A percentile compares a stretch with the other conserved stretches of the same genome.
These are phyloP conservation scores for Phyllotreta striolata DNA, from an alignment of 2,888 invertebrate species.

Conservation along the genomic window DNA sequence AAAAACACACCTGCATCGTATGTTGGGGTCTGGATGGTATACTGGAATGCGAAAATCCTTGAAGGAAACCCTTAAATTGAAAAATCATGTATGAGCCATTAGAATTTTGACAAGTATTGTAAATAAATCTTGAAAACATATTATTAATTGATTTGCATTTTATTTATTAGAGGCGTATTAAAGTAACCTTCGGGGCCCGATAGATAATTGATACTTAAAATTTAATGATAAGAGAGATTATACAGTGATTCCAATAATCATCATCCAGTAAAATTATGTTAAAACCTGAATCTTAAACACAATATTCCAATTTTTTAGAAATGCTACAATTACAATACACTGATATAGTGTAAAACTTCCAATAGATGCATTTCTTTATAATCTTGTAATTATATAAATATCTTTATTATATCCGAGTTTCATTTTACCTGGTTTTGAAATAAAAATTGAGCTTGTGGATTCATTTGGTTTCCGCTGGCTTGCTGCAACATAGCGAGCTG, in stretches of 20 bases:
- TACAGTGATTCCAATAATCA: too few relatives aligned
- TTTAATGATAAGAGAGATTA: too few relatives aligned
- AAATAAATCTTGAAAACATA: conserved; percentile 1
- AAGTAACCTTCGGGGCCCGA: not conserved
- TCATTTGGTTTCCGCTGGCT: conserved; percentile 54
- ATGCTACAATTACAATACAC: too few relatives aligned
- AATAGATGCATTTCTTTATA: too few relatives aligned
- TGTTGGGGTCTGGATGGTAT: conserved; percentile 61
- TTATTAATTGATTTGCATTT: not conserved
- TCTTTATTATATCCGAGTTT: conserved; percentile 4
- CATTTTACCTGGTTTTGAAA: conserved; percentile 75
- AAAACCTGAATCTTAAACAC: too few relatives aligned
- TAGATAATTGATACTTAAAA: conserved; percentile 2
- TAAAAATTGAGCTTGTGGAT: conserved; percentile 75
- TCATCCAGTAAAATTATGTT: too few relatives aligned
- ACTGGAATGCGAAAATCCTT: conserved; percentile 62
- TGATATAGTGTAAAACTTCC: too few relatives aligned
- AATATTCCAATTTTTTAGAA: too few relatives aligned
- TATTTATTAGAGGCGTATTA: too few relatives aligned
- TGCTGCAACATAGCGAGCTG: conserved; percentile 67
- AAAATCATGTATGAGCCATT: conserved; percentile 27
- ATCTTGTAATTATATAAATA: too few relatives aligned
- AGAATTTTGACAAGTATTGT: conserved; percentile 1
- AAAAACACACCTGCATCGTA: conserved; percentile 63
- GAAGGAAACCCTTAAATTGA: conserved; percentile 62